These are phyloP conservation scores for Pentamera pediparva DNA, from an alignment of 53 echinoderm and acorn worm genomes.

Conservation along the genomic window DNA sequence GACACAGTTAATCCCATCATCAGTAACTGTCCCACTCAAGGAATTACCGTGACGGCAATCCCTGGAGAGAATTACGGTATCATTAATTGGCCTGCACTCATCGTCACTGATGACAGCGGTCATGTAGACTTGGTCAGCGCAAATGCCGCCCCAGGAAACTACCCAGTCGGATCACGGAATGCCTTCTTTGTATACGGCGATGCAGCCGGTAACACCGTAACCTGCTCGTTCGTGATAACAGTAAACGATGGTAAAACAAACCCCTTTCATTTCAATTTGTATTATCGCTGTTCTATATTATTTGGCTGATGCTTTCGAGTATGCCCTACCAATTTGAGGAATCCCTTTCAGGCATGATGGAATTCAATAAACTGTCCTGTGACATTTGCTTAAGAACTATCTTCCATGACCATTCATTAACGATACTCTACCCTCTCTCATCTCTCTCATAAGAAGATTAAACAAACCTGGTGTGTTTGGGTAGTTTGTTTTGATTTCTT, in stretches of 20 bases:
- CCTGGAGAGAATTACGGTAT: neutral
- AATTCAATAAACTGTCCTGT: too few species aligned
- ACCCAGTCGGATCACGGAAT: neutral
- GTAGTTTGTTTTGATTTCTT: too few species aligned
- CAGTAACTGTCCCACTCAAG: neutral
- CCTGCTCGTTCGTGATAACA: neutral
- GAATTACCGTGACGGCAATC: neutral
- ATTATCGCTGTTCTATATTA: too few species aligned
- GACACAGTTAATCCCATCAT: too few species aligned
- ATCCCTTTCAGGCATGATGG: too few species aligned
- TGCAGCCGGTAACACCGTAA: neutral
- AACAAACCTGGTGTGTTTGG: too few species aligned
- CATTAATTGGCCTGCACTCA: neutral
- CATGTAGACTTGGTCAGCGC: constrained; percentile 8
- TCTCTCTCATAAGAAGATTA: too few species aligned
- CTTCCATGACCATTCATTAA: too few species aligned
- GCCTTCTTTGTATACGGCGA: neutral
- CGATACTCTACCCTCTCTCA: too few species aligned
- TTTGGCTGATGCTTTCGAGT: too few species aligned
- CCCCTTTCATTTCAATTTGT: neutral
- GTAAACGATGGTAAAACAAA: neutral
- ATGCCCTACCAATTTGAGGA: too few species aligned
- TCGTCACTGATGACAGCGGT: constrained; percentile 9
- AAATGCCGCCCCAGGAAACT: constrained; percentile 22
- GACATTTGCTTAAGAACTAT: too few species aligned